Evolutionary conservation across 2,888 invertebrate genomes (phyloP), one percentile per base, ranked within the genome.

Genomic region (Ommatoiulus sabulosus): DNA sequence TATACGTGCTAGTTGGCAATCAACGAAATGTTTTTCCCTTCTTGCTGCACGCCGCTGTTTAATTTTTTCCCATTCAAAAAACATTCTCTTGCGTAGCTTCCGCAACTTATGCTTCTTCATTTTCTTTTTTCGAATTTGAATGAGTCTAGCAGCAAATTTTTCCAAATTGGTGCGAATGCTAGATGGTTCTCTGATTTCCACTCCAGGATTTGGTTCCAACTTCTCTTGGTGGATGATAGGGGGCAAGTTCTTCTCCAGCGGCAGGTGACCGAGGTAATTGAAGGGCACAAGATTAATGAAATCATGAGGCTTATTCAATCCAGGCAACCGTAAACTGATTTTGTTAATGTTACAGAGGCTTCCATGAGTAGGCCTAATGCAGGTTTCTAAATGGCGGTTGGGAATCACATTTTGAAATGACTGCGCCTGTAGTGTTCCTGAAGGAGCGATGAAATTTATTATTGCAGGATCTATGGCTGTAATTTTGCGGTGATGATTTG

Each of bases 91-190:
- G 90, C 96, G 94, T 88, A 97, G 93, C 92, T 97, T 97, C 92
- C 93, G 95, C 86, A 96, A 93, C 92, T 97, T 96, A 91, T 97
- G 97, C 91, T 96, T 97, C 92, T 95, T 97, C 96, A 98, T 97
- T 93, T 97, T 97, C 88, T 95, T 94, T 87, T 95, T 94, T 87
- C 97, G 94, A 57, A 97, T 97, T 0, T 96, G 95, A 90, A 97
- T 95, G 89, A 97, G 92, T 88, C 96, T 93, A 0, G 94, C 94
- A 0, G 97, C 97, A 91, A 95, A 94, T 91, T 95, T 96, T 91
- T 95, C 95, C 12, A n/a, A 35, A 35, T 17, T 44, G 87, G 84
- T 20, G 24, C 24, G n/a, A n/a, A 24, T 86, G 1, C 20, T 44
- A 86, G 48, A n/a, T 86, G 86, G 86, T 24, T 86, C 86, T 86